Percentiles rank a stretch among this genome's conserved stretches.
These are phyloP conservation scores for Polyploca ridens DNA, from an alignment of 2,888 invertebrate genomes.

Conservation along the genomic window DNA sequence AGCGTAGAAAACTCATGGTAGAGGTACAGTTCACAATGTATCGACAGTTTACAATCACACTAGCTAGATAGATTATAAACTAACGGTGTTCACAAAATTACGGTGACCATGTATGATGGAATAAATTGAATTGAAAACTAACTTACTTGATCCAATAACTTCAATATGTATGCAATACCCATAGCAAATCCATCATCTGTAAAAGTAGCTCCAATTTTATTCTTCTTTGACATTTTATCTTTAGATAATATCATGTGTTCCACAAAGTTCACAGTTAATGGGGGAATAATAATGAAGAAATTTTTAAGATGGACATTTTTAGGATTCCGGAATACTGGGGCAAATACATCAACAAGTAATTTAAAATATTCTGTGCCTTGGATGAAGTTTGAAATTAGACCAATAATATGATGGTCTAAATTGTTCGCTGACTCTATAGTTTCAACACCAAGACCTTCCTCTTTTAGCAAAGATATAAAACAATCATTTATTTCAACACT, in stretches of 20 bases:
- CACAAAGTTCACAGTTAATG: conserved; percentile 96
- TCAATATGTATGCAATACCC: conserved; percentile 96
- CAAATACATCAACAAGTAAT: conserved; percentile 96
- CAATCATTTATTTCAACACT: conserved; percentile 86
- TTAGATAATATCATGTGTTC: conserved; percentile 96
- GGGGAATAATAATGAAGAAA: conserved; percentile 97
- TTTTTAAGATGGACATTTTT: conserved; percentile 95
- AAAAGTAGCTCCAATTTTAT: conserved; percentile 94
- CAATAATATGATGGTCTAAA: conserved; percentile 91
- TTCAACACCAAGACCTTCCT: conserved; percentile 84
- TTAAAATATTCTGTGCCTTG: conserved; percentile 95
- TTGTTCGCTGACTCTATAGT: conserved; percentile 88
- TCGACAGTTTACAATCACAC: no score
- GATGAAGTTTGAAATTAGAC: conserved; percentile 92
- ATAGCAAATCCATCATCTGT: conserved; percentile 99
- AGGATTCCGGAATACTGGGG: conserved; percentile 93
- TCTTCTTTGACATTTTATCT: conserved; percentile 96
- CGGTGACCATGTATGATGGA: no score
- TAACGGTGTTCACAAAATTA: no score
- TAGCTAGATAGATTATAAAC: no score
- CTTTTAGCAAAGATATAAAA: conserved; percentile 86
- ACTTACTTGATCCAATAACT: conserved; percentile 91
- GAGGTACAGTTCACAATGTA: no score
- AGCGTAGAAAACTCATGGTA: no score
- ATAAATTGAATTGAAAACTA: conserved; percentile 8